These are phyloP conservation scores for Ophion slaviceki DNA, from an alignment of 2,888 invertebrate genomes.

Conservation along the genomic window DNA sequence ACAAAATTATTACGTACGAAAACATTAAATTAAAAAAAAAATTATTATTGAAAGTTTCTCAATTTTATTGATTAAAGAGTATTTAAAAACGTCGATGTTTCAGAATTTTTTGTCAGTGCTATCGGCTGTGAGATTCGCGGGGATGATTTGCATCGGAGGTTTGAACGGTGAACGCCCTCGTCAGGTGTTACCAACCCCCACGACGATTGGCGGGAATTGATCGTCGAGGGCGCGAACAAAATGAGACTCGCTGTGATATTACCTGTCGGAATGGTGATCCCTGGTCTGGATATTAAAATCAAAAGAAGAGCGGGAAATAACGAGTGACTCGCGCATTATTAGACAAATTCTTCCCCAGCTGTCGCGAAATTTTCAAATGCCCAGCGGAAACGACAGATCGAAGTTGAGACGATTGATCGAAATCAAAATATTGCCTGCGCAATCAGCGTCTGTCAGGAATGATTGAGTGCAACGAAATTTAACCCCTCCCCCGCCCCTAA, in stretches of 20 bases:
- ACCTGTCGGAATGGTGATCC: slow-evolving; percentile 6
- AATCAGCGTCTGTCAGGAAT: neutral
- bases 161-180: slow-evolving; percentile 17
- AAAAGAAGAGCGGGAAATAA: slow-evolving; percentile 12
- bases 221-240: slow-evolving; percentile 33
- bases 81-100: neutral
- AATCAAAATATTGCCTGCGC: neutral
- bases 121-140: slow-evolving; percentile 11
- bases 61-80: neutral
- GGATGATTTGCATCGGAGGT: neutral
- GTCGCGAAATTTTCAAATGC: neutral
- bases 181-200: slow-evolving; percentile 48
- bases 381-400: neutral
- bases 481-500: neutral
- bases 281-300: slow-evolving; percentile 21
- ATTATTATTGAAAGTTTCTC: too few species aligned
- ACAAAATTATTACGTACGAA: neutral
- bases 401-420: slow-evolving; percentile 9
- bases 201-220: slow-evolving; percentile 14
- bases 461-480: slow-evolving; percentile 1
- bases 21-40: too few species aligned
- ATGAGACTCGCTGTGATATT: slow-evolving; percentile 19
- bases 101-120: neutral
- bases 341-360: slow-evolving; percentile 21
- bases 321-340: slow-evolving; percentile 1